Evolutionary conservation across 2,113 vertebrate genomes (phyloP).

Genomic region (Chamaea fasciata): DNA sequence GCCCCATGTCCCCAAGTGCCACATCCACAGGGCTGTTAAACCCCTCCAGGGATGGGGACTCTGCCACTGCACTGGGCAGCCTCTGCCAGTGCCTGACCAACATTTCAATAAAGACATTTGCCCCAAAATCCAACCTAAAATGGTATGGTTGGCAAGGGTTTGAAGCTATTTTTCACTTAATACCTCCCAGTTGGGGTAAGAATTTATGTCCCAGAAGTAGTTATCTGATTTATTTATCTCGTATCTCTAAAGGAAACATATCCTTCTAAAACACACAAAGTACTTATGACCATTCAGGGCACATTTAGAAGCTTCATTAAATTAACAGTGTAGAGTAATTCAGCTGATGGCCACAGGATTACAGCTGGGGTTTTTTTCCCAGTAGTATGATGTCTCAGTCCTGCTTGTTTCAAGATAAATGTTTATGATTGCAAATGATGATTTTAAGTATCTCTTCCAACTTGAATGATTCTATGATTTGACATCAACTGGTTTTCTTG

Average conservation of each 20-base stretch:
- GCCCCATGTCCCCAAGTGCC: not conserved
- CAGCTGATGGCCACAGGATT: not conserved
- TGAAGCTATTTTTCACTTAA: not conserved
- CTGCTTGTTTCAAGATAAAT: not conserved
- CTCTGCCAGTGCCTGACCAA: not conserved
- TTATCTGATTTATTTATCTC: not conserved
- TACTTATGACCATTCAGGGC: not conserved
- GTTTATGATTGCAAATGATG: not conserved
- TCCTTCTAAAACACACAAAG: not conserved
- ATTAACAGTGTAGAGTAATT: not conserved
- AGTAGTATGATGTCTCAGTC: not conserved
- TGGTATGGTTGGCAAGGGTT: not conserved
- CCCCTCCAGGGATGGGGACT: not conserved
- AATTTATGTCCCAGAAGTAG: not conserved
- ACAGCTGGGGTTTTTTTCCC: rapidly evolving
- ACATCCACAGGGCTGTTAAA: not conserved
- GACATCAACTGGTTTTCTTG: not conserved
- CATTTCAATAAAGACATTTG: not conserved
- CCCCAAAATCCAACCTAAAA: not conserved
- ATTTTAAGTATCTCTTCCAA: not conserved
- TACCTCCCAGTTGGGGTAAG: not conserved
- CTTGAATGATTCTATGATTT: not conserved
- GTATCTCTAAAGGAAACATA: not conserved
- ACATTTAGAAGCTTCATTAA: not conserved
- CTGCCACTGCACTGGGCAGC: not conserved